Conservation (phyloP, 2,113 vertebrate species). For the Cephalopholis sonnerati region DNA sequence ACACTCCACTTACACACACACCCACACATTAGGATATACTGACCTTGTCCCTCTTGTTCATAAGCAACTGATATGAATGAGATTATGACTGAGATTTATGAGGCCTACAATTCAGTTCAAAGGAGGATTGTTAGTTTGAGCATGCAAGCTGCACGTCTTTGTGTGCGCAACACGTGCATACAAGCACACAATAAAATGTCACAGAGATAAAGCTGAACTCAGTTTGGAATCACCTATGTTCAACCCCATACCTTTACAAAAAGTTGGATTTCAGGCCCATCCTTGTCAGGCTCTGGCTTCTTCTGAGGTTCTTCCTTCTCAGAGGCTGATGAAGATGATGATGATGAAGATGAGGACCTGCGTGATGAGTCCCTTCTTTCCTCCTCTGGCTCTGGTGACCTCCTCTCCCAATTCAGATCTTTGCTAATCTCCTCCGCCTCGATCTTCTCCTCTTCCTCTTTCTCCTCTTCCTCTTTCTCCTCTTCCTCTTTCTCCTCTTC, state of each 20-base stretch:
- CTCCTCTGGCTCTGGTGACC: background rate
- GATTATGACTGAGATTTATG: constrained; percentile 11
- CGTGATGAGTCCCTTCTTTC: constrained; percentile 7
- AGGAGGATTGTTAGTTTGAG: background rate
- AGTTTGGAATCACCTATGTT: background rate
- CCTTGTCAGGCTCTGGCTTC: background rate
- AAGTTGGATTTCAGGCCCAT: background rate
- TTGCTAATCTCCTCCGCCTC: constrained; percentile 4
- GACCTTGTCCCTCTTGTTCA: constrained; percentile 25
- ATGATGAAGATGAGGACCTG: constrained; percentile 59
- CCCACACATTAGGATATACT: background rate
- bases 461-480: background rate
- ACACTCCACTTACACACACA: background rate
- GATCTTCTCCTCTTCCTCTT: background rate
- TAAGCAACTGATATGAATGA: constrained; percentile 29
- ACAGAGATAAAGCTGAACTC: background rate
- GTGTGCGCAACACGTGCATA: background rate
- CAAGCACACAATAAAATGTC: background rate
- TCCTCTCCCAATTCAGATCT: constrained; percentile 4
- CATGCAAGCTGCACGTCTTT: background rate
- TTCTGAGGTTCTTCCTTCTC: constrained; percentile 23
- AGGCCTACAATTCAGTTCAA: background rate
- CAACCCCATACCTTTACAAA: constrained; percentile 61
- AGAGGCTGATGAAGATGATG: constrained; percentile 60
- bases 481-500: background rate